Percentiles rank a stretch among this genome's conserved stretches.
phyloP scores from a whole-genome alignment of 2,797 vertebrate genomes.

The Macropus fuliginosus region DNA sequence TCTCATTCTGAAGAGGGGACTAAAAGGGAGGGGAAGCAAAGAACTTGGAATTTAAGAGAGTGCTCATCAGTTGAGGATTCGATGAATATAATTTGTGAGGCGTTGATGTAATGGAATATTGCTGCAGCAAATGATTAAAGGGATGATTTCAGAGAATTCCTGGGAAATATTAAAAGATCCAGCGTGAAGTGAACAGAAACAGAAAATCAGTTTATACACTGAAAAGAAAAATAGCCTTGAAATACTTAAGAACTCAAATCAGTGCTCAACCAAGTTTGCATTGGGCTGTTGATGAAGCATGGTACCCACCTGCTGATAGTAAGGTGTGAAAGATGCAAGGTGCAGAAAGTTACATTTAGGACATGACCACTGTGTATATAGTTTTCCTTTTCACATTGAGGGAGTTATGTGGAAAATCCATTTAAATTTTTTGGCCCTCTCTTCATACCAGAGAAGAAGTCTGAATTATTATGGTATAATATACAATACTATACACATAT shows the following conservation, averaged over 20 bases:
- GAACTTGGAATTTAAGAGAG: background rate
- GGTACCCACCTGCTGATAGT: background rate
- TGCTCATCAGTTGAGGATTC: background rate
- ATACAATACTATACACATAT: background rate
- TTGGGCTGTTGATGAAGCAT: background rate
- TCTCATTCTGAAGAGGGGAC: background rate
- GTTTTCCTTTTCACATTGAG: background rate
- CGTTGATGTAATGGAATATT: background rate
- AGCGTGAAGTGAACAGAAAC: background rate
- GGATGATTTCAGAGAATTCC: background rate
- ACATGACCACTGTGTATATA: background rate
- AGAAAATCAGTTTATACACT: background rate
- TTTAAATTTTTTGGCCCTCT: too few relatives aligned
- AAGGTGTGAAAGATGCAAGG: background rate
- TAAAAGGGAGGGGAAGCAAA: background rate
- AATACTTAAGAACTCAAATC: background rate
- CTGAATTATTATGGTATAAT: background rate
- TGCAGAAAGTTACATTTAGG: background rate
- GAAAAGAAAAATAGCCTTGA: background rate
- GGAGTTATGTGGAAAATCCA: background rate
- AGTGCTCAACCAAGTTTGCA: background rate
- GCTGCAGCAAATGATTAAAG: background rate
- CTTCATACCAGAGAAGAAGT: background rate
- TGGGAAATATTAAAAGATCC: background rate
- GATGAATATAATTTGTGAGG: background rate